Conservation (phyloP, 2,113 vertebrate genomes). For the Phylloscopus trochiloides region DNA sequence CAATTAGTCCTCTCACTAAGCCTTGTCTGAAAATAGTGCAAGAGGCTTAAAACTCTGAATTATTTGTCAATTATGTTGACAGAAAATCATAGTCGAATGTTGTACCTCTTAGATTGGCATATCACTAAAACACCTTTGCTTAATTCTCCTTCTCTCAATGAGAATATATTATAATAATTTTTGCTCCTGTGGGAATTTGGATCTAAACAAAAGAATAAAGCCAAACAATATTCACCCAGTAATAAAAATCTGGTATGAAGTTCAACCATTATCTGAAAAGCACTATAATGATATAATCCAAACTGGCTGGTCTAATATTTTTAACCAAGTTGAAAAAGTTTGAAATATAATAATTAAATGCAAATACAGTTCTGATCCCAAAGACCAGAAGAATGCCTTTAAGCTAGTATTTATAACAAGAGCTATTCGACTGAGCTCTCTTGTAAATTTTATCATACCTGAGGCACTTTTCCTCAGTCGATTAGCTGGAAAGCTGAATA, state of each 20-base stretch:
- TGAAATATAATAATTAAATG: constrained; percentile 80
- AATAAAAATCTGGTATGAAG: neutral
- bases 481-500: constrained; percentile 78
- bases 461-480: constrained; percentile 79
- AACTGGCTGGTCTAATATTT: constrained; percentile 64
- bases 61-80: constrained; percentile 8
- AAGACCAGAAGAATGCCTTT: constrained; percentile 79
- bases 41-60: constrained; percentile 24
- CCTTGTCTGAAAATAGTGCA: neutral
- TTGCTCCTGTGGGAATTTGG: neutral
- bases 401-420: constrained; percentile 85
- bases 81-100: neutral
- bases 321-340: constrained; percentile 73
- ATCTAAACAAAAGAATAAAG: neutral
- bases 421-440: constrained; percentile 73
- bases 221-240: neutral
- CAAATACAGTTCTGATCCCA: constrained; percentile 77
- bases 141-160: neutral
- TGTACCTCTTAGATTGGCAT: neutral
- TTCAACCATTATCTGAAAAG: neutral
- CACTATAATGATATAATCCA: constrained; percentile 30
- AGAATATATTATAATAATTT: neutral
- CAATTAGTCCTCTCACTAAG: neutral
- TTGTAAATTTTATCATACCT: constrained; percentile 89
- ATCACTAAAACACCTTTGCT: neutral